Percentiles rank a stretch among this genome's conserved stretches.
phyloP scores from a whole-genome alignment of 2,113 vertebrate genomes.

The Vidua macroura region DNA sequence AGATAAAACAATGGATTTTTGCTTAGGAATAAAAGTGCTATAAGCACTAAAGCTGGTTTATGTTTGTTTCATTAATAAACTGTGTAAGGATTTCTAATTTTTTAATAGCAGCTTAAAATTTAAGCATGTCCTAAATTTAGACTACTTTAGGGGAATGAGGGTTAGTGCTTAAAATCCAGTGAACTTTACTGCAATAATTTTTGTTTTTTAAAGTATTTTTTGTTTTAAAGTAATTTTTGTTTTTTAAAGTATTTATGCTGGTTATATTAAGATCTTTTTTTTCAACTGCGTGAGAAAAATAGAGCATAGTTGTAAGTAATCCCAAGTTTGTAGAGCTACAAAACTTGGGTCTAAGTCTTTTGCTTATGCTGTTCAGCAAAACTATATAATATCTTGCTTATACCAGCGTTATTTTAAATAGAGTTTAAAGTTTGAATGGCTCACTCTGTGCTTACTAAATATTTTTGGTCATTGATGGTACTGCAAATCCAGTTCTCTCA shows the following conservation, averaged over 20 bases:
- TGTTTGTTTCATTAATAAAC: not conserved
- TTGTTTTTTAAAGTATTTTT: not conserved
- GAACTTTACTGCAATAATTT: not conserved
- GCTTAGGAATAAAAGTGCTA: not conserved
- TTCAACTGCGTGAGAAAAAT: not conserved
- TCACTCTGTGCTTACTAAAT: not conserved
- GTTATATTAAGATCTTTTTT: not conserved
- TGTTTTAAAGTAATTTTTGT: no score
- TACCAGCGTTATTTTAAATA: not conserved
- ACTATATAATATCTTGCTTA: not conserved
- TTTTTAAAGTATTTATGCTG: not conserved
- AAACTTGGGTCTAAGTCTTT: not conserved
- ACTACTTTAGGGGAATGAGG: not conserved
- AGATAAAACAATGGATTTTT: not conserved
- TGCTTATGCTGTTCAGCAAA: not conserved
- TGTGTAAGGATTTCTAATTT: not conserved
- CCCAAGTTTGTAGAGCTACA: not conserved
- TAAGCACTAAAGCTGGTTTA: not conserved
- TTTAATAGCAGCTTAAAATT: not conserved
- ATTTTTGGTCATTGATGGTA: not conserved
- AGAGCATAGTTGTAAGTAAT: not conserved
- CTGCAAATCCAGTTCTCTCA: not conserved
- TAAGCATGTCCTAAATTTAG: not conserved
- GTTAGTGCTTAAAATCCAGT: not conserved
- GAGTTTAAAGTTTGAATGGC: not conserved